Base-by-base conservation (phyloP, 2,888 invertebrate species). In the Ectemnius continuus region DNA sequence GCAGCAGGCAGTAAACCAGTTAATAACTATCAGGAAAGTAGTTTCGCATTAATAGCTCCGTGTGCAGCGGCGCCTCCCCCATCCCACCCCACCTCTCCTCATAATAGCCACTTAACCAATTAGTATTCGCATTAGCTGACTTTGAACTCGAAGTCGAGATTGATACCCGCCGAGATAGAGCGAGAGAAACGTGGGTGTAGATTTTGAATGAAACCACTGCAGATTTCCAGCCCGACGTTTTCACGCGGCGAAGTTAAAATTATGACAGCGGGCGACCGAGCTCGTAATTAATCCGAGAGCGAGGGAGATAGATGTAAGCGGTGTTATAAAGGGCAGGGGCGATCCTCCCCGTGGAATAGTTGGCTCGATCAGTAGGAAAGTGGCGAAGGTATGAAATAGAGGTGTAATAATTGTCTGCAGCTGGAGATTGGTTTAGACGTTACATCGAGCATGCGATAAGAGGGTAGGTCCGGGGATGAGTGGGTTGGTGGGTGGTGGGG, bases 351-450 rank as follows among this genome's bases (percentile, higher is more conserved):
- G 4, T 8, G 36, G 36, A 36, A 36, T 36, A 36, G 36, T 36
- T 36, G 5, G 36, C 11, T 11, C 36, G 36, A 36, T 36, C 36
- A 8, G 36, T 36, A 36, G 36, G 11, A 36, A 36, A 36, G 36
- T 36, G 36, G 36, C 36, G 36, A 36, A 36, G 8, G 67, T 80
- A 79, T 76, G 79, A 81, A 86, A 79, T 79, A 80, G 82, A 81
- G 79, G 82, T 82, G 82, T 86, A 82, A 86, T 82, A 85, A 86
- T 87, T 85, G 85, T 85, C 85, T 84, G 82, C 78, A 78, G 76
- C 46, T 69, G 78, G 79, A 86, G 86, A 88, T 87, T 87, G 85
- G 87, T 83, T 83, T 83, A 79, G 82, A 85, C 80, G 82, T 85
- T 82, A 82, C 86, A 84, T 79, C 78, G 81, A 57, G 71, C 73